A percentile compares a stretch with the other conserved stretches of the same genome.
phyloP scores from a whole-genome alignment of 2,113 vertebrate genomes.

The Spilogale gracilis region DNA sequence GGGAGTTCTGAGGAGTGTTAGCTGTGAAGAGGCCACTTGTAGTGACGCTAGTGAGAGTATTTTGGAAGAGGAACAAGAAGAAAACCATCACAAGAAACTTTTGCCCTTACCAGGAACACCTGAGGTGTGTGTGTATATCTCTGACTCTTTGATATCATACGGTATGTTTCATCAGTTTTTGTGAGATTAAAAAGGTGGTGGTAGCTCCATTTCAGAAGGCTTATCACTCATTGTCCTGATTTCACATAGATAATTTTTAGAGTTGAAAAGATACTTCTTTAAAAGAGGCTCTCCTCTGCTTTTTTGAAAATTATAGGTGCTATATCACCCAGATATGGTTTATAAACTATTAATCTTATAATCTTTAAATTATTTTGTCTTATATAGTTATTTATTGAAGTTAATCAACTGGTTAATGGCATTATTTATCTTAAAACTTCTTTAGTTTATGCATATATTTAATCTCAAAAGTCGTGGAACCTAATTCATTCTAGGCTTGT shows the following conservation, averaged over 20 bases:
- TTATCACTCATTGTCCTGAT: background rate
- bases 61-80: constrained; percentile 90
- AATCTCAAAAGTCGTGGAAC: background rate
- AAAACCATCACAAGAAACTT: constrained; percentile 83
- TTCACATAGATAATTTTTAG: background rate
- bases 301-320: background rate
- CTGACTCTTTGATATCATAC: background rate
- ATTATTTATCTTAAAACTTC: background rate
- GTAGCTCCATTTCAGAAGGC: background rate
- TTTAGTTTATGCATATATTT: background rate
- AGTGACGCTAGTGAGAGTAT: constrained; percentile 92
- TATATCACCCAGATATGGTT: background rate
- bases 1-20: constrained; percentile 88
- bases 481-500: background rate
- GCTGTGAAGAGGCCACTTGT: constrained; percentile 88
- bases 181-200: background rate
- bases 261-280: background rate
- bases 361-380: background rate
- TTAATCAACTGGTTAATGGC: background rate
- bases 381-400: background rate
- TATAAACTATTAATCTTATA: background rate
- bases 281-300: background rate
- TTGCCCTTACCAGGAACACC: constrained; percentile 82
- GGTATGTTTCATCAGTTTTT: background rate
- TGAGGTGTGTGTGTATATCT: constrained; percentile 82